Percentiles rank a stretch among this genome's conserved stretches.
These are phyloP conservation scores for Temnothorax rugatulus DNA, from an alignment of 2,888 invertebrate genomes.

Conservation along the genomic window DNA sequence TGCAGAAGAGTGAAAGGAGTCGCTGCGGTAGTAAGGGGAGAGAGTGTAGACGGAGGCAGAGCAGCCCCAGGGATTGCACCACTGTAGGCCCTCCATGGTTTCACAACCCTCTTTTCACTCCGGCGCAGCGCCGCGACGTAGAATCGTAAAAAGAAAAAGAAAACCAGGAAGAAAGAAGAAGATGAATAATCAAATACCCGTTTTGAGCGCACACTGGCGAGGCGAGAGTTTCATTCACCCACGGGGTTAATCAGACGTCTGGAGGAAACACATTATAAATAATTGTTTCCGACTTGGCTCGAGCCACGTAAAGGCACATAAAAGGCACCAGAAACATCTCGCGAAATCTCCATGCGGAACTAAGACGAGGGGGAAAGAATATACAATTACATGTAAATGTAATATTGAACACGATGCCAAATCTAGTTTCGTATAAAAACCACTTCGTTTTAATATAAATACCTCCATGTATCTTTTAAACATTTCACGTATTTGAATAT, in stretches of 20 bases:
- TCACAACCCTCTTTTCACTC: constrained; percentile 71
- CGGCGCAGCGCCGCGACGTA: constrained; percentile 39
- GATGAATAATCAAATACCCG: constrained; percentile 75
- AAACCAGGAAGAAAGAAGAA: constrained; percentile 62
- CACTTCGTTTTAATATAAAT: background rate
- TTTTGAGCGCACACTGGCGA: constrained; percentile 42
- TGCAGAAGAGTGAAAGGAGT: constrained; percentile 64
- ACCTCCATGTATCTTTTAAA: background rate
- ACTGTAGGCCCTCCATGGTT: constrained; percentile 61
- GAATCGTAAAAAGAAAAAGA: constrained; percentile 61
- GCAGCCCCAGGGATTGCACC: constrained; percentile 70
- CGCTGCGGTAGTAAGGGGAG: constrained; percentile 24
- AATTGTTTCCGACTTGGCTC: constrained; percentile 61
- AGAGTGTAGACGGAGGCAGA: constrained; percentile 42
- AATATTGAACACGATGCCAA: constrained; percentile 12
- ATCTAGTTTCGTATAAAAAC: background rate
- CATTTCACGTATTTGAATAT: background rate
- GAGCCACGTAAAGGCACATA: constrained; percentile 30
- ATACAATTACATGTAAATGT: constrained; percentile 23
- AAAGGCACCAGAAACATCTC: constrained; percentile 45
- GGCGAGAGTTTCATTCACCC: constrained; percentile 62
- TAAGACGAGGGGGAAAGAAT: background rate
- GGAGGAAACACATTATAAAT: constrained; percentile 68
- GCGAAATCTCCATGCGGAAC: constrained; percentile 23
- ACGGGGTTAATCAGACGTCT: constrained; percentile 70